phyloP scores from a whole-genome alignment of 2,888 invertebrate genomes.

The Chrysolina oricalcia region DNA sequence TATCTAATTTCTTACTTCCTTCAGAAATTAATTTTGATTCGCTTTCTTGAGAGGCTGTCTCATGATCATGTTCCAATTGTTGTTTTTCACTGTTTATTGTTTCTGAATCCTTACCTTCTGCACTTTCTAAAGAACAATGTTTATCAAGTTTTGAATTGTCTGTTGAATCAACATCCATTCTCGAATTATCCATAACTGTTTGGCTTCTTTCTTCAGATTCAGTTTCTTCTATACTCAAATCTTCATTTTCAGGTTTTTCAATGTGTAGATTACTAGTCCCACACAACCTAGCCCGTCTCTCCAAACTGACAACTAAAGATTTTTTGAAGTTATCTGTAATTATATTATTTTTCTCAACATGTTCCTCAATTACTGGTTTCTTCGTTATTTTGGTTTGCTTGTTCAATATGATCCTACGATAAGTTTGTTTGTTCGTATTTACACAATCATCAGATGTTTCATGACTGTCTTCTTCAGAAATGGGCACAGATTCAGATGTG shows the following conservation, averaged over 20 bases:
- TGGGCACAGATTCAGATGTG: neutral
- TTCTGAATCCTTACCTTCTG: neutral
- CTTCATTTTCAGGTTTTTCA: constrained; percentile 1
- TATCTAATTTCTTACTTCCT: neutral
- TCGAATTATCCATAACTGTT: neutral
- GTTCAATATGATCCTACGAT: constrained; percentile 2
- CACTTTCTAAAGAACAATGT: neutral
- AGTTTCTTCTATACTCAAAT: neutral
- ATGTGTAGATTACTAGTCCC: neutral
- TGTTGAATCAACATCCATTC: neutral
- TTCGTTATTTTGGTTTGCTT: neutral
- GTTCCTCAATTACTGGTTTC: neutral
- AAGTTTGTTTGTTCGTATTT: neutral
- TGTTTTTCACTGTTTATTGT: neutral
- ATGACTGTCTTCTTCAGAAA: neutral
- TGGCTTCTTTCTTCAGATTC: constrained; percentile 9
- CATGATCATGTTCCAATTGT: neutral
- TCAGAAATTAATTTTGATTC: constrained; percentile 2
- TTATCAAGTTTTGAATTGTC: neutral
- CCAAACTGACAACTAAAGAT: constrained; percentile 17
- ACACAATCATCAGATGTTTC: neutral
- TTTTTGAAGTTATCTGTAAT: neutral
- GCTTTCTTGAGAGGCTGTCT: neutral
- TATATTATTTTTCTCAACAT: neutral
- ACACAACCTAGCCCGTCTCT: neutral